Evolutionary conservation across 2,797 vertebrate genomes (phyloP).

Genomic region (Hydrolagus colliei): DNA sequence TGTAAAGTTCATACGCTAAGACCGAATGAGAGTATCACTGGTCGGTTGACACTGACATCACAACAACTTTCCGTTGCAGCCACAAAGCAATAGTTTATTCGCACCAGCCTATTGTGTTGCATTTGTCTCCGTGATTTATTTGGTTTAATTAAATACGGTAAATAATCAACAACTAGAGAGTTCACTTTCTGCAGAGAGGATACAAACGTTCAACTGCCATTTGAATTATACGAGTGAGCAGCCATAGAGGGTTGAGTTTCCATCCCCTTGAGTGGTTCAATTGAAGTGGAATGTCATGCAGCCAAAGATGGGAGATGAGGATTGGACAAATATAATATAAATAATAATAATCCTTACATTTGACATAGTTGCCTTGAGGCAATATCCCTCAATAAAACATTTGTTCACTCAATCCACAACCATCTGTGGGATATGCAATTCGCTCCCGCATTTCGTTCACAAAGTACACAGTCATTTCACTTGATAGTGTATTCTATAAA

Average conservation of each 20-base stretch:
- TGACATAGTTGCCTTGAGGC: no score
- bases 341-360: no score
- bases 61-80: neutral
- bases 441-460: no score
- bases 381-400: no score
- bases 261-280: neutral
- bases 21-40: neutral
- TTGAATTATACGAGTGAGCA: neutral
- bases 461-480: no score
- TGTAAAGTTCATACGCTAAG: neutral
- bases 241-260: neutral
- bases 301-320: neutral
- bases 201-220: neutral
- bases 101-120: neutral
- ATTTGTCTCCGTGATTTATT: neutral
- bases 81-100: neutral
- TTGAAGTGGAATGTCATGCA: neutral
- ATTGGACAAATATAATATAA: no score
- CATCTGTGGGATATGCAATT: no score
- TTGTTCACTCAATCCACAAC: no score
- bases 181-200: neutral
- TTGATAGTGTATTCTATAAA: no score
- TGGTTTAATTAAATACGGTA: neutral
- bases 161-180: neutral
- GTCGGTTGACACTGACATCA: neutral